These are phyloP conservation scores for Bombus pyrosoma DNA, from an alignment of 1,140 invertebrate species.

Conservation along the genomic window DNA sequence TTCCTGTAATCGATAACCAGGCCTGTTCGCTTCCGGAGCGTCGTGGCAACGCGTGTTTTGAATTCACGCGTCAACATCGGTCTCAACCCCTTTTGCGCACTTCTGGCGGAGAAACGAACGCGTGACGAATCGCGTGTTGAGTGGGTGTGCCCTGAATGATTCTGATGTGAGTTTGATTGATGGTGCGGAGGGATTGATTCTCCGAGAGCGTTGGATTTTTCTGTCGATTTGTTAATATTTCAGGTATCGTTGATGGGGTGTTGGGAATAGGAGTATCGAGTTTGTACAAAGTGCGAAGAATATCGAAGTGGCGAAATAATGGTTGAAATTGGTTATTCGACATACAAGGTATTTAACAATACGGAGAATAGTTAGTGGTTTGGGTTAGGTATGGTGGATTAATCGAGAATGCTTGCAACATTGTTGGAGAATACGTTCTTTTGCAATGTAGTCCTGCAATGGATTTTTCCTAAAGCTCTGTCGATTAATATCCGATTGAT, in stretches of 20 bases:
- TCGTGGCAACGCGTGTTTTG: conserved; percentile 51
- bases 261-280: neutral
- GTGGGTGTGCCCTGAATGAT: neutral
- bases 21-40: conserved; percentile 22
- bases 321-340: neutral
- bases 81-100: neutral
- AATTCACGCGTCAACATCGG: neutral
- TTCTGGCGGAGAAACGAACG: neutral
- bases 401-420: neutral
- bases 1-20: conserved; percentile 49
- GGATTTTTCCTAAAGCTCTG: neutral
- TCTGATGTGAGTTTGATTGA: neutral
- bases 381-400: neutral
- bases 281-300: neutral
- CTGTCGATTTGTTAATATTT: neutral
- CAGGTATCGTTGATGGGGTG: neutral
- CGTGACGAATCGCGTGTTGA: neutral
- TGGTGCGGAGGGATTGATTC: neutral
- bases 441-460: neutral
- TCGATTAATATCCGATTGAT: neutral
- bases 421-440: neutral
- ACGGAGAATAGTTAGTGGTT: neutral
- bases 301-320: neutral
- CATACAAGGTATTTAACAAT: neutral
- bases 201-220: neutral